Base-by-base conservation (phyloP, 2,888 invertebrate genomes). In the Drosophila diplacantha region DNA sequence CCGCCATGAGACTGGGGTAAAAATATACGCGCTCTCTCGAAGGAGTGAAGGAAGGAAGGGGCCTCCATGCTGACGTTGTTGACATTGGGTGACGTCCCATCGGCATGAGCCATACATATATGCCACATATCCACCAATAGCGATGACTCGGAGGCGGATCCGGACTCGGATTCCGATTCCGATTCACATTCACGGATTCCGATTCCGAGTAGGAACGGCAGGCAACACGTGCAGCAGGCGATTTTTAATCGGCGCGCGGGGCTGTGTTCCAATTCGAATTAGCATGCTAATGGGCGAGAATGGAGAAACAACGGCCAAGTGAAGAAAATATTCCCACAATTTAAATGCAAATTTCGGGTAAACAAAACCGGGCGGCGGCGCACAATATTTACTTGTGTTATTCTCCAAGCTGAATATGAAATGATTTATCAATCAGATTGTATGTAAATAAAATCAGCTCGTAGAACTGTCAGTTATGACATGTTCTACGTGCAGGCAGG, bases 291-390 rank as follows among this genome's bases (percentile, higher is more conserved):
- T 44, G 39, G 18, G 34, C 37, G 52, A 41, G 29, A 52, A 20
- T 46, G 44, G 39, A 51, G 44, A 24, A 63, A 64, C 56, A 65
- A 51, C 44, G 24, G 35, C 31, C 50, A 51, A 47, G 34, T 35
- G 50, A 53, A 62, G 50, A 50, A 71, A 57, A 66, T 16, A 57
- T 76, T 79, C 74, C 69, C 72, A 76, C 57, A 57, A 67, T 69
- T 64, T 62, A 56, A 72, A 79, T 77, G 76, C 66, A 71, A 77
- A 79, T 72, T 46, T 55, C 22, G 39, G 46, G 54, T 55, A 62
- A 64, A 51, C 64, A 63, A 64, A 62, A 44, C 60, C 44, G 60
- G 44, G 31, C 44, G 16, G 14, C 38, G 44, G 41, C 49, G 41
- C 50, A 60, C 60, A 51, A 44, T 60, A 62, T 62, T 60, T 51